Evolutionary conservation across 1,140 invertebrate species (phyloP), one percentile per base, ranked within the genome.

Genomic region (Phocides pigmalion): DNA sequence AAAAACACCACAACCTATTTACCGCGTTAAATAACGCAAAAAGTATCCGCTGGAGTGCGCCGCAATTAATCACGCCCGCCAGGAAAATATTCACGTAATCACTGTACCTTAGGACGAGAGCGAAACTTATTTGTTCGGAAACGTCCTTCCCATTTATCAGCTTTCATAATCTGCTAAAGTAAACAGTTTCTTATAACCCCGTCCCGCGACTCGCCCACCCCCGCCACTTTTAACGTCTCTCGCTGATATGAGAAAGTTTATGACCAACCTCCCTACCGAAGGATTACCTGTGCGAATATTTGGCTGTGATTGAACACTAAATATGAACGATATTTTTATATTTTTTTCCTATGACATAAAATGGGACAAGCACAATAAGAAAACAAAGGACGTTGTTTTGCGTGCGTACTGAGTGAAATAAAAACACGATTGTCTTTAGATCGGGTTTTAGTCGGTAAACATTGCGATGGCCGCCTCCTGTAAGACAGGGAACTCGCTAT

Each of bases 1-100:
- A 79, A 78, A 82, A 84, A 82, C 73, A 71, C 62, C 71, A 70
- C 72, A 78, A 73, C 65, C 72, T 87, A 84, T 82, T 84, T 78
- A 77, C 72, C 58, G 67, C 68, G 74, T 66, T 83, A 81, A 84
- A 81, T 78, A 81, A 76, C 51, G 77, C 77, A 84, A 84, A 86
- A 86, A 79, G 74, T 77, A 72, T 75, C 66, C 66, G 64, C 37
- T 53, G 49, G 61, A 56, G 28, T 49, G 56, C 49, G 41, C 22
- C 46, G 70, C 71, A 76, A 82, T 81, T 81, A 79, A 80, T 83
- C 76, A 80, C 61, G 62, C 35, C 28, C 58, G 46, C 62, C 63
- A 46, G 59, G 65, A 70, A 80, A 82, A 68, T 74, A 68, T 73
- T 67, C 69, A 72, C 70, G 74, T 68, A 77, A 85, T 85, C 72